Evolutionary conservation across 2,888 invertebrate genomes (phyloP), one percentile per base, ranked within the genome.

Genomic region (Cephonodes hylas): DNA sequence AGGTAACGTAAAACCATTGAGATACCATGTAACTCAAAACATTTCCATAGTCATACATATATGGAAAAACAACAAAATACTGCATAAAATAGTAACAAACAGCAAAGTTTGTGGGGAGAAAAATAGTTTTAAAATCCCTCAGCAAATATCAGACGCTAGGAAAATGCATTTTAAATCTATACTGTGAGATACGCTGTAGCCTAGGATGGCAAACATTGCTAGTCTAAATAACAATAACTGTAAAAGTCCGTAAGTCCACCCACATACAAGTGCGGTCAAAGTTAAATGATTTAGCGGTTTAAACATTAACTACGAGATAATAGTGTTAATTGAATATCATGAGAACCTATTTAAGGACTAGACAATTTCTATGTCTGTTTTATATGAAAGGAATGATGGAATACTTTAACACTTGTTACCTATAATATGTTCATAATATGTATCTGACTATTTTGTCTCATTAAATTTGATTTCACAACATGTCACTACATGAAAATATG

Each of bases 191-290:
- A 67, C 64, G 68, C 63, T 64, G 70, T 64, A 69, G 71, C 63
- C 70, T 64, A 61, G 69, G 61, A 70, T 60, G 58, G 71, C 67
- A 74, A 76, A 76, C 70, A 74, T 75, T 73, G 66, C 67, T 66
- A 71, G 71, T 69, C 64, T 74, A 78, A 80, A 77, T 75, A 81
- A 76, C 72, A 77, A 78, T 77, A 81, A 78, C 72, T 70, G 68
- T 76, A 74, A 76, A 75, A 79, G 71, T 75, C 66, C 67, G 73
- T 71, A 77, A 77, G 75, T 73, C 71, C 65, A 25, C 58, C 38
- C 31, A 46, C 46, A 25, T 38, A n/a, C n/a, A 13, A 59, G 31
- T 61, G 58, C 59, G 63, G 60, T 38, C 27, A 63, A 70, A 68
- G 66, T 63, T 0, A 66, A 46, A 59, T 72, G 69, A 65, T 59